A percentile compares a stretch with the other conserved stretches of the same genome.
These are phyloP conservation scores for Phalanger gymnotis DNA, from an alignment of 2,797 vertebrate genomes.

Conservation along the genomic window DNA sequence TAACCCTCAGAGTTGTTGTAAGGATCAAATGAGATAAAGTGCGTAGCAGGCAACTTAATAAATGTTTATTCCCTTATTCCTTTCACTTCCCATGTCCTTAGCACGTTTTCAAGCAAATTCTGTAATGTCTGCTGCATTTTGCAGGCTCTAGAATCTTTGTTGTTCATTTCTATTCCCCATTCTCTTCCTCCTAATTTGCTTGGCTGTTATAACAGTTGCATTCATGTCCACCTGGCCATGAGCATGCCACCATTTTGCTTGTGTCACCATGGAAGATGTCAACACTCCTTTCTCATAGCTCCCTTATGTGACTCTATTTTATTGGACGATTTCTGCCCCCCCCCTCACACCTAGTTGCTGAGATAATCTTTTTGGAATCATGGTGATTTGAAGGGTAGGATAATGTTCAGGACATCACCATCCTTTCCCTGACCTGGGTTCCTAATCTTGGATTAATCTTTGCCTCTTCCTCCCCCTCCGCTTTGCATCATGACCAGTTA, in stretches of 20 bases:
- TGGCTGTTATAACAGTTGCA: constrained; percentile 73
- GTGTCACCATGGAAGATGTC: constrained; percentile 14
- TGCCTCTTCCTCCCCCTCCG: not conserved
- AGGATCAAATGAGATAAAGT: not conserved
- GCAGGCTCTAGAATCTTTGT: constrained; percentile 76
- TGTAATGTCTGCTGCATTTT: constrained; percentile 80
- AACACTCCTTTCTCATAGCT: constrained; percentile 57
- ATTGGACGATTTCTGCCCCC: constrained; percentile 50
- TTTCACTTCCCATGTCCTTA: constrained; percentile 38
- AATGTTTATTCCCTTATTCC: not conserved
- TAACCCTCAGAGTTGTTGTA: not conserved
- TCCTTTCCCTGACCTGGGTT: not conserved
- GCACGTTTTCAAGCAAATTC: constrained; percentile 87
- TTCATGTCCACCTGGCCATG: constrained; percentile 64
- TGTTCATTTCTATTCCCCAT: constrained; percentile 74
- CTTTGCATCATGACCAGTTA: not conserved
- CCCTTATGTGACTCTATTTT: constrained; percentile 67
- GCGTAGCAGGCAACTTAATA: not conserved
- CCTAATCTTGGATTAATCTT: not conserved
- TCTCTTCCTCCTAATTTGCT: constrained; percentile 61
- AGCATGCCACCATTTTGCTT: constrained; percentile 69
- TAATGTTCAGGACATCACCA: not conserved
- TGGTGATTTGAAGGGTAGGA: not conserved
- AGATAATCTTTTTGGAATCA: not conserved
- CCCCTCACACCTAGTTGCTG: not conserved